Percentiles rank a stretch among this genome's conserved stretches.
These are phyloP conservation scores for Oncorhynchus tshawytscha DNA, from an alignment of 2,113 vertebrate genomes.

Conservation along the genomic window DNA sequence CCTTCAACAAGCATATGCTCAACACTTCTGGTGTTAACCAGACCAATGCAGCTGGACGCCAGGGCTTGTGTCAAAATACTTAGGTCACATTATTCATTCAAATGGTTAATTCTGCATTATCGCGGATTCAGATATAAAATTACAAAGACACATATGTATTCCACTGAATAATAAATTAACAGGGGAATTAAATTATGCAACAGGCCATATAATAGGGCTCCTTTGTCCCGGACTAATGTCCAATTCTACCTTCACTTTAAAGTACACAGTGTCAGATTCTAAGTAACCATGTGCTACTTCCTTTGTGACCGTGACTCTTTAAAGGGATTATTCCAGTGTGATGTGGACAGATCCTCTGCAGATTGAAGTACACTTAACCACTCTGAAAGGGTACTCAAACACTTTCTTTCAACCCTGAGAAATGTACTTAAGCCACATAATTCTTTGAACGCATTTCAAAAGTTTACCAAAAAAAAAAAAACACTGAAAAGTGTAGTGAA, in stretches of 20 bases:
- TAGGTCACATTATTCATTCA: slow-evolving; percentile 83
- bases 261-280: slow-evolving; percentile 56
- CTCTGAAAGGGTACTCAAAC: not conserved
- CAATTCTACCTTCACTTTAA: slow-evolving; percentile 53
- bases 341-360: slow-evolving; percentile 25
- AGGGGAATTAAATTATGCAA: slow-evolving; percentile 74
- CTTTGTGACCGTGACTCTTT: slow-evolving; percentile 44
- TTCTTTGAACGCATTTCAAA: not conserved
- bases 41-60: slow-evolving; percentile 84
- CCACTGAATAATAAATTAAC: slow-evolving; percentile 70
- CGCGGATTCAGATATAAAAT: slow-evolving; percentile 67
- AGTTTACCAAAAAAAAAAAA: not conserved
- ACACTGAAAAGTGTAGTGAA: not conserved
- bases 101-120: slow-evolving; percentile 75
- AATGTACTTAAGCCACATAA: not conserved
- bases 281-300: slow-evolving; percentile 58
- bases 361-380: slow-evolving; percentile 22
- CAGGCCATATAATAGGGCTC: slow-evolving; percentile 66
- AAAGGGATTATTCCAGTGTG: slow-evolving; percentile 60
- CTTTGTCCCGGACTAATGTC: slow-evolving; percentile 61
- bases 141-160: slow-evolving; percentile 81
- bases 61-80: slow-evolving; percentile 65
- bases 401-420: not conserved
- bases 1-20: slow-evolving; percentile 86
- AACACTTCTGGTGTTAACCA: slow-evolving; percentile 76